Percentiles rank a stretch among this genome's conserved stretches.
Conservation (phyloP, 2,113 vertebrate genomes). For the Promerops cafer region DNA sequence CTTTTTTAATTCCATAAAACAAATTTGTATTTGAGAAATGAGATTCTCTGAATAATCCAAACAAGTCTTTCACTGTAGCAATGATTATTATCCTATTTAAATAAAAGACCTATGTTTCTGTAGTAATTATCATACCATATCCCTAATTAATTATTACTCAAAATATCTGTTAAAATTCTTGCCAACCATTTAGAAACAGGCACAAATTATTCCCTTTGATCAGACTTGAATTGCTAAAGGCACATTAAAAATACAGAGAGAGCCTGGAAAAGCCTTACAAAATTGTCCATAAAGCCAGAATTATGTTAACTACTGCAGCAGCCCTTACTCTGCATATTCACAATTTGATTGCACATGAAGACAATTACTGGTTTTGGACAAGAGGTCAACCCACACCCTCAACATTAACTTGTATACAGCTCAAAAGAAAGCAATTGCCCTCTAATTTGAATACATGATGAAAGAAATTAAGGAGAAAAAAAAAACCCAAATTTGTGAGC, state of each 20-base stretch:
- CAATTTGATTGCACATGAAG: background rate
- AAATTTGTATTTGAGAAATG: constrained; percentile 49
- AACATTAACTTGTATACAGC: background rate
- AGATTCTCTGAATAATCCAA: constrained; percentile 53
- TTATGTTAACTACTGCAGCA: constrained; percentile 35
- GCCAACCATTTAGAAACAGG: constrained; percentile 59
- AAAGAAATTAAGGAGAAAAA: background rate
- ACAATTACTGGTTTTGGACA: background rate
- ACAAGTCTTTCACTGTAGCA: constrained; percentile 53
- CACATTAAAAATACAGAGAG: constrained; percentile 58
- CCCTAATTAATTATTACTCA: constrained; percentile 68
- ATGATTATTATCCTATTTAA: constrained; percentile 64
- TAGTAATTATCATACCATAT: constrained; percentile 59
- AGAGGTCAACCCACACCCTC: background rate
- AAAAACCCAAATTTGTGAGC: background rate
- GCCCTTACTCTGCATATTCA: background rate
- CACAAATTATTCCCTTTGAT: constrained; percentile 68
- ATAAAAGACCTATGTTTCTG: constrained; percentile 62
- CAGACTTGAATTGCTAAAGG: constrained; percentile 61
- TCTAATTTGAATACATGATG: background rate
- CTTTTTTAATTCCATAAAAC: constrained; percentile 9
- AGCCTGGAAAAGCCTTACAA: constrained; percentile 47
- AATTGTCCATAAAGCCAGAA: constrained; percentile 54
- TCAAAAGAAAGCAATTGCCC: constrained; percentile 2
- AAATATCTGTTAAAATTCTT: constrained; percentile 68